Evolutionary conservation across 1,140 invertebrate genomes (phyloP).

Genomic region (Calliphora vicina): DNA sequence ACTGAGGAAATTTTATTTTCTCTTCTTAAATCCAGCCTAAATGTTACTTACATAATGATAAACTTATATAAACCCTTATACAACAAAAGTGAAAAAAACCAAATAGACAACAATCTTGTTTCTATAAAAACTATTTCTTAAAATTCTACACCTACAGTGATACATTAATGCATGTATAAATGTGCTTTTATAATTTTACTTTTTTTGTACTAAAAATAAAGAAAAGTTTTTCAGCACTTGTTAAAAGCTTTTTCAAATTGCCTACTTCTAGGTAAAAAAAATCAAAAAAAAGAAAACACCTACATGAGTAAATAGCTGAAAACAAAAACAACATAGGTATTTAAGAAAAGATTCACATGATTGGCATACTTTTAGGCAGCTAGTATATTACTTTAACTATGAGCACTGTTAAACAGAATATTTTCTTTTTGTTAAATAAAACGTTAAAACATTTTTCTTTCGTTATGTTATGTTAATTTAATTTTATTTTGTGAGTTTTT

Average conservation of each 20-base stretch:
- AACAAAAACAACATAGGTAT: too few relatives aligned
- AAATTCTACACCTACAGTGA: too few relatives aligned
- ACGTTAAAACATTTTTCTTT: not conserved
- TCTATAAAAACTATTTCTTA: too few relatives aligned
- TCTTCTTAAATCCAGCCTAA: too few relatives aligned
- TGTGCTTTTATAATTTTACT: too few relatives aligned
- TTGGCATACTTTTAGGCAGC: not conserved
- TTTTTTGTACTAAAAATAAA: too few relatives aligned
- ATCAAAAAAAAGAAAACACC: not conserved
- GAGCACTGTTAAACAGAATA: not conserved
- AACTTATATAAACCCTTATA: too few relatives aligned
- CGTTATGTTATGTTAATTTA: not conserved
- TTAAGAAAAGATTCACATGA: not conserved
- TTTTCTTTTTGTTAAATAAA: not conserved
- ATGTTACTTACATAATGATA: too few relatives aligned
- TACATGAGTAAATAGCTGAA: not conserved
- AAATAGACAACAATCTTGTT: too few relatives aligned
- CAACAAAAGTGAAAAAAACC: too few relatives aligned
- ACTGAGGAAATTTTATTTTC: too few relatives aligned
- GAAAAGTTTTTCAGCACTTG: not conserved
- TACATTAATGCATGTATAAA: too few relatives aligned
- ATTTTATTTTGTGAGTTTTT: not conserved
- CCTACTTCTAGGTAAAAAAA: not conserved
- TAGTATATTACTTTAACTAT: not conserved
- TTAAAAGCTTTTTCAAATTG: constrained; percentile 14